Evolutionary conservation across 2,797 vertebrate genomes (phyloP).

Genomic region (Sarcophilus harrisii): DNA sequence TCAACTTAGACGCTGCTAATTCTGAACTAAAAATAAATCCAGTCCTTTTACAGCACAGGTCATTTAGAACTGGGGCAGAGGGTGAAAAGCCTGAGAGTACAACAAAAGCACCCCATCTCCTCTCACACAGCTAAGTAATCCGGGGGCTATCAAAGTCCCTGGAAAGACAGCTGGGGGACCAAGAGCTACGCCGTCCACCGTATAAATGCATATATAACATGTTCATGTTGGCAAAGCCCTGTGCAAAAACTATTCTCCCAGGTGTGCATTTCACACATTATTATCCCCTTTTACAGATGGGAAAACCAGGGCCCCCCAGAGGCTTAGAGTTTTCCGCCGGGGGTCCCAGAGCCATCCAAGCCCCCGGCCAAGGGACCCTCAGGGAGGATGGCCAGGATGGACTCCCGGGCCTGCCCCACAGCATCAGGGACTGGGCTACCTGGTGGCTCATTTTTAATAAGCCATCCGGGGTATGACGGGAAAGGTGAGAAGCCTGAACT

Average conservation of each 20-base stretch:
- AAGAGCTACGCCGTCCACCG: neutral
- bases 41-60: neutral
- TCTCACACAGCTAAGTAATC: neutral
- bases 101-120: neutral
- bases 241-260: neutral
- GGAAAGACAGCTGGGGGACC: neutral
- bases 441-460: neutral
- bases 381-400: too few relatives aligned
- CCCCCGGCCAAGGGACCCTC: too few relatives aligned
- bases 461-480: neutral
- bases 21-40: neutral
- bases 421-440: neutral
- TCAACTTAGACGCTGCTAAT: neutral
- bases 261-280: neutral
- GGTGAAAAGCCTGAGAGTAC: neutral
- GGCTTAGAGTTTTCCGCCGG: neutral
- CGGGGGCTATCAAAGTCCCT: neutral
- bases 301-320: neutral
- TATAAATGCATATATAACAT: neutral
- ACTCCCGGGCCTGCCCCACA: neutral
- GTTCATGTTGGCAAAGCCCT: neutral
- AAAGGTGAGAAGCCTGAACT: conserved; percentile 17
- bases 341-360: neutral
- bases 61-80: neutral
- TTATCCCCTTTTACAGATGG: neutral